These are phyloP conservation scores for Nylanderia fulva DNA, from an alignment of 1,140 invertebrate species.

Conservation along the genomic window DNA sequence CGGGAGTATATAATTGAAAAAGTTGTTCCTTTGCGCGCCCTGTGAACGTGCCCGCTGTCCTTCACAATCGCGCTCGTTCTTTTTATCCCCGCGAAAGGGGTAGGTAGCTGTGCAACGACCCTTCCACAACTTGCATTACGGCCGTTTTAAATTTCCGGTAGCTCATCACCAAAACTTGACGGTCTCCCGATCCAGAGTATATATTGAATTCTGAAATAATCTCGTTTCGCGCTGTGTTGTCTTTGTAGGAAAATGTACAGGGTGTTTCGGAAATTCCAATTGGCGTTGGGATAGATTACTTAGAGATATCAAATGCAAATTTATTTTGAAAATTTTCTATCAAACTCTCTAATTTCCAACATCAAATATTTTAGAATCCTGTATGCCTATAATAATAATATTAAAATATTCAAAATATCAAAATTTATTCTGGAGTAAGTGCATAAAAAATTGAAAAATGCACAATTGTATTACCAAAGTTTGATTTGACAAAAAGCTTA, in stretches of 20 bases:
- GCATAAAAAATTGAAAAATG: not conserved
- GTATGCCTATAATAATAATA: not conserved
- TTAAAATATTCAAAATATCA: not conserved
- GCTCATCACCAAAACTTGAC: slow-evolving; percentile 36
- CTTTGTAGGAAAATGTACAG: not conserved
- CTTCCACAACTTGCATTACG: slow-evolving; percentile 21
- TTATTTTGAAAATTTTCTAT: slow-evolving; percentile 3
- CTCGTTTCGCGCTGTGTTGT: slow-evolving; percentile 9
- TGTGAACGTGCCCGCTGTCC: slow-evolving; percentile 62
- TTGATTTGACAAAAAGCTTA: not conserved
- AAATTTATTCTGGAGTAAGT: no score
- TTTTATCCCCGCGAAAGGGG: slow-evolving; percentile 37
- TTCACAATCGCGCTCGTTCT: slow-evolving; percentile 62
- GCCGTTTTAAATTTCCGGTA: slow-evolving; percentile 66
- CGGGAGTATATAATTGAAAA: slow-evolving; percentile 77
- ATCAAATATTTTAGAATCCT: slow-evolving; percentile 19
- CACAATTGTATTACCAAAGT: not conserved
- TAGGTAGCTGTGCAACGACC: slow-evolving; percentile 28
- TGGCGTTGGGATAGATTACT: slow-evolving; percentile 10
- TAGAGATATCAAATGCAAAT: not conserved
- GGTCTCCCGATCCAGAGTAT: not conserved
- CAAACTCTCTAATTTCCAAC: not conserved
- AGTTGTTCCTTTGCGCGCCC: slow-evolving; percentile 72
- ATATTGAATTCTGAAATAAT: slow-evolving; percentile 26
- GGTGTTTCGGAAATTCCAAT: not conserved